A percentile compares a stretch with the other conserved stretches of the same genome.
Conservation (phyloP, 1,140 invertebrate species). For the Bacillus rossius region DNA sequence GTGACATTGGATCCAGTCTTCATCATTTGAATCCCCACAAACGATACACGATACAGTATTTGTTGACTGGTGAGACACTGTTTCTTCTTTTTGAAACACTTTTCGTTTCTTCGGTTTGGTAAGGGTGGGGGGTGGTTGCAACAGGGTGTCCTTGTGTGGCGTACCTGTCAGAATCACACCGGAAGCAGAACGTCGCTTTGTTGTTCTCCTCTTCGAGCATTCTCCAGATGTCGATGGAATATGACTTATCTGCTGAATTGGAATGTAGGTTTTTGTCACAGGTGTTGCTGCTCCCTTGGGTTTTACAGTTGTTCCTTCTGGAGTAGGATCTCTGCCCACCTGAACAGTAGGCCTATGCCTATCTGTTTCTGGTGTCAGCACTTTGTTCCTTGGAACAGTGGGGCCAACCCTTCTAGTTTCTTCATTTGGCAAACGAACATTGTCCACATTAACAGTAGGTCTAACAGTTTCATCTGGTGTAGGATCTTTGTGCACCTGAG, state of each 20-base stretch:
- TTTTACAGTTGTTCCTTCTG: neutral
- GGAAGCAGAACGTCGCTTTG: neutral
- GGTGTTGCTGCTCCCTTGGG: neutral
- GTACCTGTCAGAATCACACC: neutral
- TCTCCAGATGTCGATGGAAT: neutral
- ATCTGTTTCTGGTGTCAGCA: too few species aligned
- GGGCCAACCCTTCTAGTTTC: too few species aligned
- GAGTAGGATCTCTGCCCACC: neutral
- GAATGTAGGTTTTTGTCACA: neutral
- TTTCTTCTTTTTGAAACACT: neutral
- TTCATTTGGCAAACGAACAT: too few species aligned
- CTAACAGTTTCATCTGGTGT: too few species aligned
- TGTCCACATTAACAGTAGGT: too few species aligned
- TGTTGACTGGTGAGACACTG: neutral
- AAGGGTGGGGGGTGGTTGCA: neutral
- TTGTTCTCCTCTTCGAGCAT: neutral
- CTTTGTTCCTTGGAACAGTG: too few species aligned
- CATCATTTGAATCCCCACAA: neutral
- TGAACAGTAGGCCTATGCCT: neutral
- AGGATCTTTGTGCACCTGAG: too few species aligned
- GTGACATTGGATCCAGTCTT: neutral
- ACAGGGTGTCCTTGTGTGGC: neutral
- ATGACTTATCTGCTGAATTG: neutral
- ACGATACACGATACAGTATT: neutral
- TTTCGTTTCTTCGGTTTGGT: neutral